A percentile compares a stretch with the other conserved stretches of the same genome.
Evolutionary conservation across 1,140 invertebrate species (phyloP).

Genomic region (Episyrphus balteatus): DNA sequence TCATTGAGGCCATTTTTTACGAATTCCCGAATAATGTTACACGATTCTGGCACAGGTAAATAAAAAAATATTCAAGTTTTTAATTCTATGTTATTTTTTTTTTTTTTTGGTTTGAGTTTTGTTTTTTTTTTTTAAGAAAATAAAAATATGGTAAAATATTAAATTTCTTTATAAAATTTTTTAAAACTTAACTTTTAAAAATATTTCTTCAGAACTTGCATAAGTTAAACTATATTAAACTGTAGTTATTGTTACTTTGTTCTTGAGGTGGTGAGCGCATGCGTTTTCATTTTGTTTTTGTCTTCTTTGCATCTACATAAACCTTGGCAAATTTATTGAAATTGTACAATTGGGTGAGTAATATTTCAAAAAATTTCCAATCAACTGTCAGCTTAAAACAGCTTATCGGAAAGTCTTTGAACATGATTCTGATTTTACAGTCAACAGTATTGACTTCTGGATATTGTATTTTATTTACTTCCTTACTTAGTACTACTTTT

Average conservation of each 20-base stretch:
- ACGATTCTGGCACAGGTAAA: conserved; percentile 19
- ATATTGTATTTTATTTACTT: no score
- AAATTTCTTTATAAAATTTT: background rate
- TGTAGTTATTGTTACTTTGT: background rate
- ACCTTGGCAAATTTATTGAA: no score
- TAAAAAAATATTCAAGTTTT: background rate
- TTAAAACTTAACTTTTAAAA: background rate
- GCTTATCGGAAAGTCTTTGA: no score
- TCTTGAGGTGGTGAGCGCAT: no score
- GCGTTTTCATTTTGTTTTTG: no score
- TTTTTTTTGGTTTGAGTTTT: background rate
- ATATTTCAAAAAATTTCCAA: no score
- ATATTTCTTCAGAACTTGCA: background rate
- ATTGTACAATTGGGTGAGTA: no score
- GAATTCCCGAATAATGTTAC: conserved; percentile 63
- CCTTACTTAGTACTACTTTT: no score
- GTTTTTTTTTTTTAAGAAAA: background rate
- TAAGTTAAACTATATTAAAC: background rate
- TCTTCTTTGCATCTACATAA: no score
- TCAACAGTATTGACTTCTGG: no score
- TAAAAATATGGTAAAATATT: conserved; percentile 1
- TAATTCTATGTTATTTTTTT: background rate
- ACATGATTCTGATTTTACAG: no score
- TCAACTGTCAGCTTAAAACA: no score
- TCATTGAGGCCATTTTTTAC: conserved; percentile 91